A percentile compares a stretch with the other conserved stretches of the same genome.
phyloP scores from a whole-genome alignment of 2,113 vertebrate genomes.

The Echinops telfairi region DNA sequence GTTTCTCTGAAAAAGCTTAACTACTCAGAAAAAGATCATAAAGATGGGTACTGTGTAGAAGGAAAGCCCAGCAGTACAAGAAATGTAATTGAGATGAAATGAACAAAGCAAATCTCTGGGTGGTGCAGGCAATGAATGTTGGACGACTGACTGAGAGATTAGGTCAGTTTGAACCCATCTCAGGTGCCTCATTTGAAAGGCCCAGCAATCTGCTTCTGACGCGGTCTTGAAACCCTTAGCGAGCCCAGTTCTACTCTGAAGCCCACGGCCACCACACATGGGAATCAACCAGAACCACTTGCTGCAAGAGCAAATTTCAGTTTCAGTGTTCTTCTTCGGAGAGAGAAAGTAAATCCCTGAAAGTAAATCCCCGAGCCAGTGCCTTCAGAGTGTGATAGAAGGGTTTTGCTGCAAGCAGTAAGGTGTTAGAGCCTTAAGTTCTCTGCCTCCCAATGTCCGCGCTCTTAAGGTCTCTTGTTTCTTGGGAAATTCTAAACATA shows the following conservation, averaged over 20 bases:
- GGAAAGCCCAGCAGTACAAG: not conserved
- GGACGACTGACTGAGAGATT: not conserved
- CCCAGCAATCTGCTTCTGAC: not conserved
- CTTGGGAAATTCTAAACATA: slow-evolving; percentile 76
- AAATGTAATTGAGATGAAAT: slow-evolving; percentile 35
- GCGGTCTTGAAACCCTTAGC: not conserved
- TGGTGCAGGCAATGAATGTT: not conserved
- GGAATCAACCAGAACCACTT: not conserved
- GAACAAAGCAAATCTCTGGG: not conserved
- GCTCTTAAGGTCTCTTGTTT: slow-evolving; percentile 60
- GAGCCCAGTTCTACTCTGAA: not conserved
- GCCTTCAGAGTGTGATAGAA: slow-evolving; percentile 25
- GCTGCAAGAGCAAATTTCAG: slow-evolving; percentile 41
- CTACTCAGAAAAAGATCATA: too few species aligned
- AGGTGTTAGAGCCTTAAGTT: slow-evolving; percentile 72
- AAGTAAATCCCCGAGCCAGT: slow-evolving; percentile 35
- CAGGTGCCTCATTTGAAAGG: not conserved
- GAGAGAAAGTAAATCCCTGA: slow-evolving; percentile 33
- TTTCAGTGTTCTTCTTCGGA: too few species aligned
- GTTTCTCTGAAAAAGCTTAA: not conserved
- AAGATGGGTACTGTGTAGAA: too few species aligned
- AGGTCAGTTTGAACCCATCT: not conserved
- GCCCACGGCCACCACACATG: not conserved
- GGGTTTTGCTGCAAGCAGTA: slow-evolving; percentile 10
- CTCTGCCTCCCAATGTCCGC: slow-evolving; percentile 45